Conservation (phyloP, 2,113 vertebrate genomes). For the Furnarius figulus region DNA sequence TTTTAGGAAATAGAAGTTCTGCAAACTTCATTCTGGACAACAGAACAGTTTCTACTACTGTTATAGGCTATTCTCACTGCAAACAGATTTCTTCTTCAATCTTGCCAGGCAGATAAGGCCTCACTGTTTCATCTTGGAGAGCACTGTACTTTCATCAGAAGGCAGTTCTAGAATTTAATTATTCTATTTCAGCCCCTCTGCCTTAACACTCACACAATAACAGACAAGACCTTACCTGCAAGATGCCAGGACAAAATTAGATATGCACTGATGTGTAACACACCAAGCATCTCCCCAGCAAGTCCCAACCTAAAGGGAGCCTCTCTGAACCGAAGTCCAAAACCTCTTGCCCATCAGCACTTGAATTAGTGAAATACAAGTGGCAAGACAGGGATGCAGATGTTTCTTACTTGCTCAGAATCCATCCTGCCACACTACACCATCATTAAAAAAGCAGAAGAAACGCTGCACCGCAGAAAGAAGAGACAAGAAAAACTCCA, state of each 20-base stretch:
- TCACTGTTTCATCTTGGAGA: not conserved
- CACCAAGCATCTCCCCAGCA: not conserved
- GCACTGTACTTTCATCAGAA: not conserved
- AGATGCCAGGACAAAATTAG: not conserved
- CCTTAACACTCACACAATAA: not conserved
- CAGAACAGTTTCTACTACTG: not conserved
- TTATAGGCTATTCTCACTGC: not conserved
- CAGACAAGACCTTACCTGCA: not conserved
- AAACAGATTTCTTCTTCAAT: not conserved
- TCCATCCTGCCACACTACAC: not conserved
- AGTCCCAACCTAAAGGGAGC: not conserved
- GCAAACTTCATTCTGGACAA: not conserved
- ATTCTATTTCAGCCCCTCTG: not conserved
- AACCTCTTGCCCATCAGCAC: not conserved
- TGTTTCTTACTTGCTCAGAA: not conserved
- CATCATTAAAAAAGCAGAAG: not conserved
- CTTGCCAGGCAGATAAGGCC: not conserved
- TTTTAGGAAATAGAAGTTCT: not conserved
- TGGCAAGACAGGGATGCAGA: not conserved
- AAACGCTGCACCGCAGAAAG: not conserved
- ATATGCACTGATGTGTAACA: not conserved
- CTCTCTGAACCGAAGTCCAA: not conserved
- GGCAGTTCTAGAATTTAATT: not conserved
- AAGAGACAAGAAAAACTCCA: not conserved
- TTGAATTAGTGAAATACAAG: not conserved